These are phyloP conservation scores for Xylophagus ater DNA, from an alignment of 2,888 invertebrate genomes.

Conservation along the genomic window DNA sequence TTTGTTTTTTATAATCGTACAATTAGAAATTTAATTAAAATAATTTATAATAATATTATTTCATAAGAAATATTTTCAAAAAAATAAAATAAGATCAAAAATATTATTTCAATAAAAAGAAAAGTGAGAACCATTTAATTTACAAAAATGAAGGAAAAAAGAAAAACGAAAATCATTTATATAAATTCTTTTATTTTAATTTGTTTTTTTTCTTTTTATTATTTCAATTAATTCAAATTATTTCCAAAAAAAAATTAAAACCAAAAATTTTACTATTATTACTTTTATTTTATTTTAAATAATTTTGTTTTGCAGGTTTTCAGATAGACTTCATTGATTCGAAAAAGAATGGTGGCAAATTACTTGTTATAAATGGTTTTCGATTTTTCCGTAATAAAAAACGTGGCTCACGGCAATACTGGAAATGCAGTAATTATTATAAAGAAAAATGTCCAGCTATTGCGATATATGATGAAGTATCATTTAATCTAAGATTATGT, in stretches of 20 bases:
- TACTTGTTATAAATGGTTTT: constrained; percentile 38
- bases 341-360: constrained; percentile 38
- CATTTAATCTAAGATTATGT: constrained; percentile 32
- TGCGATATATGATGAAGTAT: constrained; percentile 36
- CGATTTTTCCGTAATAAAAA: constrained; percentile 39
- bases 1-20: no score
- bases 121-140: no score
- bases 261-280: constrained; percentile 5
- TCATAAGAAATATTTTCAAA: no score
- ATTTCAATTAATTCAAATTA: no score
- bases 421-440: constrained; percentile 40
- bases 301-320: constrained; percentile 26
- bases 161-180: not conserved
- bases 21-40: no score
- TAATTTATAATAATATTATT: no score
- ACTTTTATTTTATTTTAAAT: constrained; percentile 15
- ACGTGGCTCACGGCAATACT: constrained; percentile 36
- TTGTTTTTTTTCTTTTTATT: not conserved
- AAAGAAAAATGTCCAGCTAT: constrained; percentile 40
- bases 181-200: not conserved
- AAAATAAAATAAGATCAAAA: no score
- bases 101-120: no score
- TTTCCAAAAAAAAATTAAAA: not conserved
- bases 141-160: not conserved
- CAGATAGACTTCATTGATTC: constrained; percentile 38